Evolutionary conservation across 2,113 vertebrate species (phyloP).

Genomic region (Nematolebias whitei): DNA sequence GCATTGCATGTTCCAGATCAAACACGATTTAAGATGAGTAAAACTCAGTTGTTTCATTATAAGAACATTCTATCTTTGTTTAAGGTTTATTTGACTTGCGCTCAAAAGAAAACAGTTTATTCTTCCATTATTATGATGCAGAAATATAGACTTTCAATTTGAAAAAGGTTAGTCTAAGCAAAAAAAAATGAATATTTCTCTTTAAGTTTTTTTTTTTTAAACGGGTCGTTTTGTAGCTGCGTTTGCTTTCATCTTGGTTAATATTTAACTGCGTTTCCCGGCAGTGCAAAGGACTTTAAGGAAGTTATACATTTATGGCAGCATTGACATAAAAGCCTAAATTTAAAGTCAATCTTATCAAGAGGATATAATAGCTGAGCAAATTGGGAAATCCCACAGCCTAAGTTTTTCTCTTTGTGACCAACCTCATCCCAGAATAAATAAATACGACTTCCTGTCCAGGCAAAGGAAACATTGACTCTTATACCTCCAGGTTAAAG

Average conservation of each 20-base stretch:
- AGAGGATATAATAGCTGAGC: background rate
- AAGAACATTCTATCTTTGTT: too few species aligned
- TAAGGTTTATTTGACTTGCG: too few species aligned
- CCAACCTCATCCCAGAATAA: constrained; percentile 11
- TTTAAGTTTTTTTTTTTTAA: background rate
- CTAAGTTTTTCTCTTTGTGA: constrained; percentile 13
- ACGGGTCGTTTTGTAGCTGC: background rate
- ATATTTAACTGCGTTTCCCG: constrained; percentile 21
- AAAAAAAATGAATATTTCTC: background rate
- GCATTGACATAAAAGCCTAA: constrained; percentile 3
- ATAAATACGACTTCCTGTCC: constrained; percentile 3
- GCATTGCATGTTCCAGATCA: too few species aligned
- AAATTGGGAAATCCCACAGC: constrained; percentile 26
- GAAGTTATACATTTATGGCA: constrained; percentile 43
- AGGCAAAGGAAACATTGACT: background rate
- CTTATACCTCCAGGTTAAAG: constrained; percentile 14
- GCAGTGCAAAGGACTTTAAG: background rate
- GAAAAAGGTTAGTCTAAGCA: too few species aligned
- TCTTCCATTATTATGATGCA: too few species aligned
- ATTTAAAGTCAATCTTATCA: constrained; percentile 23
- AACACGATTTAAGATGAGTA: too few species aligned
- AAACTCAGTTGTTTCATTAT: too few species aligned
- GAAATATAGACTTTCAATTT: too few species aligned
- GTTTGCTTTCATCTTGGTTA: background rate
- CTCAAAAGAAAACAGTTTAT: too few species aligned